Evolutionary conservation across 1,140 invertebrate species (phyloP).

Genomic region (Eriocheir sinensis): DNA sequence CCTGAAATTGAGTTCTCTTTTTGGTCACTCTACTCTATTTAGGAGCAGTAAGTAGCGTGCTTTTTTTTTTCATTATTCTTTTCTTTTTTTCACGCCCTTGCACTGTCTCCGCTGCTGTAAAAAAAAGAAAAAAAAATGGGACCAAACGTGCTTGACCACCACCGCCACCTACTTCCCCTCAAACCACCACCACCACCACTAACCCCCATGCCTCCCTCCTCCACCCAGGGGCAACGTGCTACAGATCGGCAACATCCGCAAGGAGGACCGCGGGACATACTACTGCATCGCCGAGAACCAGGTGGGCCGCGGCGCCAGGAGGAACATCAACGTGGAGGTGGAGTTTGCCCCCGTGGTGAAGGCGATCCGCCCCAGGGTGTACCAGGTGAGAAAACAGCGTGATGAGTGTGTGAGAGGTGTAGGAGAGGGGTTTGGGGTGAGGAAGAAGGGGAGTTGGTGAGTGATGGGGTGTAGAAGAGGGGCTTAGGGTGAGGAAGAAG

Average conservation of each 20-base stretch:
- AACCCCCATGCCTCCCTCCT: background rate
- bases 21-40: too few relatives aligned
- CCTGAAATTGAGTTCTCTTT: too few relatives aligned
- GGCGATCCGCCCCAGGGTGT: conserved; percentile 84
- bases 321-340: conserved; percentile 93
- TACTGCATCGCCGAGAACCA: conserved; percentile 96
- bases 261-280: conserved; percentile 95
- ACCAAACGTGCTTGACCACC: too few relatives aligned
- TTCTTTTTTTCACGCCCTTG: too few relatives aligned
- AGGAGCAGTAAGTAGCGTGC: too few relatives aligned
- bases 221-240: conserved; percentile 89
- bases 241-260: conserved; percentile 89
- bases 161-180: too few relatives aligned
- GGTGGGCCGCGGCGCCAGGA: conserved; percentile 90
- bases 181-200: background rate
- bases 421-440: background rate
- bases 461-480: too few relatives aligned
- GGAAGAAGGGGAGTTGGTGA: too few relatives aligned
- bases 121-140: too few relatives aligned
- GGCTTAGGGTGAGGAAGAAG: too few relatives aligned
- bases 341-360: conserved; percentile 89
- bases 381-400: conserved; percentile 64
- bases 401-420: background rate
- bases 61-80: too few relatives aligned
- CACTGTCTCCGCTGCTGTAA: too few relatives aligned